Evolutionary conservation across 2,797 vertebrate species (phyloP).

Genomic region (Catamblyrhynchus diadema): DNA sequence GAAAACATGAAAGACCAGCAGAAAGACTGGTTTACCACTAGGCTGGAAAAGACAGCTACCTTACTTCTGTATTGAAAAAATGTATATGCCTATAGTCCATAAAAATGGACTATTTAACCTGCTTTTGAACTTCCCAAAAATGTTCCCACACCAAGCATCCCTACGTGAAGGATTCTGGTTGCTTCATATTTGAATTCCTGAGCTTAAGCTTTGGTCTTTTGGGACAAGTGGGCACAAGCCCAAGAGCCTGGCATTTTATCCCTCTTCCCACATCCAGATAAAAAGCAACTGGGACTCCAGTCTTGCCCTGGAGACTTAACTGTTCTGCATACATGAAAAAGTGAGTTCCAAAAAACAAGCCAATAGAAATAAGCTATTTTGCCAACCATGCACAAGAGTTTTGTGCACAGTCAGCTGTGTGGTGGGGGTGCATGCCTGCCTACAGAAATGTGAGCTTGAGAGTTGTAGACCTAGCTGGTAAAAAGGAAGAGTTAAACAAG

Average conservation of each 20-base stretch:
- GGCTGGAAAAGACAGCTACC: background rate
- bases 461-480: background rate
- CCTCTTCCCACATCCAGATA: background rate
- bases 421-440: background rate
- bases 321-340: background rate
- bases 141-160: background rate
- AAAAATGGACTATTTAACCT: background rate
- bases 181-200: background rate
- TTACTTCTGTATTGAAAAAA: background rate
- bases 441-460: background rate
- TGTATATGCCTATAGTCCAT: background rate
- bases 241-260: slow-evolving; percentile 14
- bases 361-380: background rate
- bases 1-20: background rate
- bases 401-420: background rate
- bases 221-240: background rate
- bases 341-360: background rate
- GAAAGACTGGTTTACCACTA: background rate
- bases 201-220: background rate
- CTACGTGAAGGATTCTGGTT: background rate
- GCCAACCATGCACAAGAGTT: background rate
- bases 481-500: background rate
- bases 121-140: background rate
- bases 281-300: background rate
- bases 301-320: background rate